Base-by-base conservation (phyloP, 2,113 vertebrate species). In the Carassius carassius region DNA sequence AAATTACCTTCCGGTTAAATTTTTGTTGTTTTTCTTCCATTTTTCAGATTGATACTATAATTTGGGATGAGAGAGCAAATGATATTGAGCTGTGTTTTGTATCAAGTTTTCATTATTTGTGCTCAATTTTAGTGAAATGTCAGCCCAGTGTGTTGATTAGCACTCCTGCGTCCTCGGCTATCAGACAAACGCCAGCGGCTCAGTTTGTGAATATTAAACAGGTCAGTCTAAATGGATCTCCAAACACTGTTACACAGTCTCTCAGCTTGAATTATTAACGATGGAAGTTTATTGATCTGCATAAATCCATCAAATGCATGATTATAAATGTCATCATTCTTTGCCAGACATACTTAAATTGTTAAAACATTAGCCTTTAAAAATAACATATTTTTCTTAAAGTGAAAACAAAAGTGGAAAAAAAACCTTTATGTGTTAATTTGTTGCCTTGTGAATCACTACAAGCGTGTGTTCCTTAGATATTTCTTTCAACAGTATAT, bases 151-250 rank as follows among this genome's bases (percentile, higher is more conserved):
- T 73, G 63, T 76, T 85, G 87, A 91, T 87, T 86, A 87, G 65
- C 56, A 29, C 3, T 35, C 54, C 63, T 32, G 37, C 19, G 82
- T 83, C 86, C 78, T 58, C 60, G 51, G 54, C 86, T 41, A 83
- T 87, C 90, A 89, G 82, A 65, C 63, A 87, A 88, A 90, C 78
- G 81, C 87, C 88, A 81, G 76, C 29, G 60, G 29, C 19, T 79
- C 32, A 5, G 65, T 72, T 56, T 85, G 16, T 83, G 75, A 90
- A 91, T 89, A 85, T 84, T 88, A 90, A 92, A 82, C 85, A 84
- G 89, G 84, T 84, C 82, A 79, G 87, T 86, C 72, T 65, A 69
- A 54, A 84, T 88, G 78, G 69, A 87, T 72, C 84, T 88, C 89
- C 78, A 87, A 86, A 83, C 77, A 58, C 67, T 19, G 88, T 87